A percentile compares a stretch with the other conserved stretches of the same genome.
These are phyloP conservation scores for Brachionus manjavacas DNA, from an alignment of 1,140 invertebrate species.

Conservation along the genomic window DNA sequence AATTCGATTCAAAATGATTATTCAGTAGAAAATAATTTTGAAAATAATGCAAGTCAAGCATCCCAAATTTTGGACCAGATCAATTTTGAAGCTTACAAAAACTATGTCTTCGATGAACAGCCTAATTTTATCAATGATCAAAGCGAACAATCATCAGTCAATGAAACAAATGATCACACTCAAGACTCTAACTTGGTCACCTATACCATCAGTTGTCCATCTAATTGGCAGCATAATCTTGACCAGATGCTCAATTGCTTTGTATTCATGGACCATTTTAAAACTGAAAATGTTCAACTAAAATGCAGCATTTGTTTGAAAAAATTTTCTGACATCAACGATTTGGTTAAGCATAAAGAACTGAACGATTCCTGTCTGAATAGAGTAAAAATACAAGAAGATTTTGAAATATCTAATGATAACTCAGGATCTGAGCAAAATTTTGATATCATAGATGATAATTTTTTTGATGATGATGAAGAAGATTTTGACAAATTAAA, in stretches of 20 bases:
- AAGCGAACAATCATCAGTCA: not conserved
- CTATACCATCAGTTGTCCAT: constrained; percentile 6
- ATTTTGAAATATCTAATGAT: not conserved
- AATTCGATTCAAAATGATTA: not conserved
- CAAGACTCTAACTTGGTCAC: not conserved
- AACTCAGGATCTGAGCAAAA: not conserved
- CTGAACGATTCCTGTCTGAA: not conserved
- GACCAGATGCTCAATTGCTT: constrained; percentile 27
- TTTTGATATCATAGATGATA: not conserved
- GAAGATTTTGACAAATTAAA: constrained; percentile 10
- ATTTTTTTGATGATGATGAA: not conserved
- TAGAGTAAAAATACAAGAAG: not conserved
- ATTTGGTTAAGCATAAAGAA: not conserved
- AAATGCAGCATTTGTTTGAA: constrained; percentile 16
- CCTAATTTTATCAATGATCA: constrained; percentile 2
- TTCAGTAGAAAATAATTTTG: not conserved
- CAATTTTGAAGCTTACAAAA: not conserved
- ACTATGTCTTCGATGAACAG: not conserved
- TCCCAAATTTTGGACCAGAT: not conserved
- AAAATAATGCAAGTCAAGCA: not conserved
- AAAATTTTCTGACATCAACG: not conserved
- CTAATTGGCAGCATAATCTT: constrained; percentile 13
- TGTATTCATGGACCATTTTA: not conserved
- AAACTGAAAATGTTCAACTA: not conserved
- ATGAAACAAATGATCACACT: not conserved